Evolutionary conservation across 1,140 invertebrate species (phyloP), one percentile per base, ranked within the genome.

Genomic region (Limonius californicus): DNA sequence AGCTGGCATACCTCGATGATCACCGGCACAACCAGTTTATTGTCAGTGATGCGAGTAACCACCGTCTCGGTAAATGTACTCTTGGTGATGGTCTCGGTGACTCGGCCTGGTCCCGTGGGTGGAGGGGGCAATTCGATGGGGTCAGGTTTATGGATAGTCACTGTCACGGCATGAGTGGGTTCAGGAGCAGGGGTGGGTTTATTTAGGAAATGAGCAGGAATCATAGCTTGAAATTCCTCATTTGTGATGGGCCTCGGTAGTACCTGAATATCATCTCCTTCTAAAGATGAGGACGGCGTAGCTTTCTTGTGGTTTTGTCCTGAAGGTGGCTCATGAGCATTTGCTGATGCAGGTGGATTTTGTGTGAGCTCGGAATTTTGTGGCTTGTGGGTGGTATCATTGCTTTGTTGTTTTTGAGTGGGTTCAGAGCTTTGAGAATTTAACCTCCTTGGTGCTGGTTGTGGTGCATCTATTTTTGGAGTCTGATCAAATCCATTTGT

Each of bases 21-120:
- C 70, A 93, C 82, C 70, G 91, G 89, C 74, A 84, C 84, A 70
- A 88, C 82, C 79, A 91, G 83, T 73, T 89, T 85, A 84, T 96
- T 96, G 79, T 95, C 90, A 64, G 93, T 96, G 76, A 95, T 86
- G 68, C 94, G 83, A 64, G 92, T 95, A 76, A 95, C 92, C 66
- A 92, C 91, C 47, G 92, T 95, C 83, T 95, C 93, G 68, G 92
- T 95, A 79, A 94, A 89, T 58, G 92, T 95, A 73, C 91, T 93
- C 85, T 93, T 94, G 74, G 92, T 94, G 82, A 95, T 91, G 76
- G 88, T 91, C 83, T 95, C 93, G 68, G 91, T 94, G 80, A 92
- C 88, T 81, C 85, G 85, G 74, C 92, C 93, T 70, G 91, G 82
- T 60, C 87, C 84, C 58, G 87, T 90, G 54, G 92, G 91, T 54